phyloP scores from a whole-genome alignment of 2,797 vertebrate genomes.

The Lindbergichthys nudifrons region DNA sequence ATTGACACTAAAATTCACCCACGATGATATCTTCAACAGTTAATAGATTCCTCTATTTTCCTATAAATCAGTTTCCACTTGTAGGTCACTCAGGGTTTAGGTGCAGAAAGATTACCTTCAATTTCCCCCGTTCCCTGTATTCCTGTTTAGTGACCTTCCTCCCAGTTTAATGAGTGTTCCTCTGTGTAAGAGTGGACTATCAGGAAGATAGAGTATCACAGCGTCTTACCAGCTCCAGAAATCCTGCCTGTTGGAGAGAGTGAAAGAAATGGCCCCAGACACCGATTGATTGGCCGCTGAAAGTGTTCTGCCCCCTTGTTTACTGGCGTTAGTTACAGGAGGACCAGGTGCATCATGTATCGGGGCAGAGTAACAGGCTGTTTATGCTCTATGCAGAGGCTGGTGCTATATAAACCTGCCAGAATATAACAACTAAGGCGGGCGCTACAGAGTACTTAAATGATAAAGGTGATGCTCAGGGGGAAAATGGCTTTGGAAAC shows the following conservation, averaged over 20 bases:
- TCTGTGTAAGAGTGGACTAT: constrained; percentile 64
- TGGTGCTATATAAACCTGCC: constrained; percentile 30
- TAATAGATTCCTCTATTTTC: neutral
- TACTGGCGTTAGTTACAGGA: constrained; percentile 77
- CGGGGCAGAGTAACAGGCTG: constrained; percentile 37
- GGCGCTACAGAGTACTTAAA: constrained; percentile 15
- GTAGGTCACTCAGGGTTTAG: constrained; percentile 1
- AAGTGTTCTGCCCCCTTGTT: constrained; percentile 75
- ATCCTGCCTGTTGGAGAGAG: constrained; percentile 64
- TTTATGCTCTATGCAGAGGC: constrained; percentile 22
- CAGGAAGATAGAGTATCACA: constrained; percentile 75
- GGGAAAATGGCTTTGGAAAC: constrained; percentile 39
- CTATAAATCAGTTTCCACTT: neutral
- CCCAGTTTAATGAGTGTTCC: constrained; percentile 63
- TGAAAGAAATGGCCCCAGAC: constrained; percentile 82
- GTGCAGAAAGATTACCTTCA: constrained; percentile 35
- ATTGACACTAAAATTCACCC: neutral
- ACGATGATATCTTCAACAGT: neutral
- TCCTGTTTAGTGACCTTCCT: constrained; percentile 44
- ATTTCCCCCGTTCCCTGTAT: constrained; percentile 24
- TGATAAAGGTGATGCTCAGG: constrained; percentile 28
- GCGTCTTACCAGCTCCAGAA: constrained; percentile 73
- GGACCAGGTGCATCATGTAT: constrained; percentile 39
- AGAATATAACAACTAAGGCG: constrained; percentile 15
- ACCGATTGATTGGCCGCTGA: constrained; percentile 81